Evolutionary conservation across 2,113 vertebrate genomes (phyloP).

Genomic region (Lycocorax pyrrhopterus): DNA sequence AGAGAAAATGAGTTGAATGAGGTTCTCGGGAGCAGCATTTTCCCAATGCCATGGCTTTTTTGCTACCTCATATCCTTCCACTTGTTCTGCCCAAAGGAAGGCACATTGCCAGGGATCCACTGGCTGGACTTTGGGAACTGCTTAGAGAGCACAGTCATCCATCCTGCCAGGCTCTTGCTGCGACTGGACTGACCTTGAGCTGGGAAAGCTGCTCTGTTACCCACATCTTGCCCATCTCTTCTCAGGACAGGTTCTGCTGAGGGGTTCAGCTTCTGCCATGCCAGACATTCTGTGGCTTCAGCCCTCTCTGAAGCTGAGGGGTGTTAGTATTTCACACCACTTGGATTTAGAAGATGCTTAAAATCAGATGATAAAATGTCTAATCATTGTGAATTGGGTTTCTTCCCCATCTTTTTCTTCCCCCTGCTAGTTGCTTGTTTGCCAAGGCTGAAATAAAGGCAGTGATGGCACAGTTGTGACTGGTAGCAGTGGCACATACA

Average conservation of each 20-base stretch:
- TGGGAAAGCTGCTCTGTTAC: not conserved
- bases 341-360: not conserved
- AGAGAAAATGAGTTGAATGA: not conserved
- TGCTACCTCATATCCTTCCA: not conserved
- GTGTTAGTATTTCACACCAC: not conserved
- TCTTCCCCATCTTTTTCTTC: not conserved
- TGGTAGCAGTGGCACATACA: not conserved
- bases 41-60: not conserved
- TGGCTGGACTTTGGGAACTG: not conserved
- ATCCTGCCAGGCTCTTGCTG: not conserved
- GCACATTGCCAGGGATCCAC: not conserved
- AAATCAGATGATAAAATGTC: not conserved
- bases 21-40: not conserved
- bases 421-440: not conserved
- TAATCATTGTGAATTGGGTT: not conserved
- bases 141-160: not conserved
- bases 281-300: fast-evolving
- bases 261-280: not conserved
- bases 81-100: not conserved
- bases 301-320: not conserved
- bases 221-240: fast-evolving
- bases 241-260: not conserved
- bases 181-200: not conserved
- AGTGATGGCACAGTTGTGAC: not conserved
- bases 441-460: not conserved